Evolutionary conservation across 2,797 vertebrate species (phyloP).

Genomic region (Enteromius argenteus): DNA sequence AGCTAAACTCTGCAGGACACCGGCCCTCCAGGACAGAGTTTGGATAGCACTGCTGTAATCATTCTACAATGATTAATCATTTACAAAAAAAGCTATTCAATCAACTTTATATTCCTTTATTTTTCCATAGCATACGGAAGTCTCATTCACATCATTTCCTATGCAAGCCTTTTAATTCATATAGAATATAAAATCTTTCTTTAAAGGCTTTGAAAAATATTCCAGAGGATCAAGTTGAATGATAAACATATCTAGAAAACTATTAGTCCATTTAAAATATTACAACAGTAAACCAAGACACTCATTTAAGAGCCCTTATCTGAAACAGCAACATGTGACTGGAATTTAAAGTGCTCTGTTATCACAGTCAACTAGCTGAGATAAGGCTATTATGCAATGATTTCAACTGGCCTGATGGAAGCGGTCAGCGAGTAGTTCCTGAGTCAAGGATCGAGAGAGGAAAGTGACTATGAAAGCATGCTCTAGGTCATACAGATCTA

Average conservation of each 20-base stretch:
- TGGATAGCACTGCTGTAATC: no score
- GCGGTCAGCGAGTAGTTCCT: not conserved
- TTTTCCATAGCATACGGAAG: not conserved
- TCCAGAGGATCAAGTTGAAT: not conserved
- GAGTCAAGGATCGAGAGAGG: slow-evolving; percentile 2
- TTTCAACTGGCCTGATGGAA: not conserved
- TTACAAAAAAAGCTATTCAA: not conserved
- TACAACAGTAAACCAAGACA: not conserved
- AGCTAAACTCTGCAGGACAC: no score
- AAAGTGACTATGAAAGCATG: not conserved
- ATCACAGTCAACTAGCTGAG: not conserved
- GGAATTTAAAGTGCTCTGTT: not conserved
- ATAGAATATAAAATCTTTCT: not conserved
- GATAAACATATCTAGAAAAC: not conserved
- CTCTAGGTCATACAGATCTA: not conserved
- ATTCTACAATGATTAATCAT: not conserved
- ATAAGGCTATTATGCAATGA: not conserved
- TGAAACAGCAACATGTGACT: not conserved
- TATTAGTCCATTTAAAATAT: not conserved
- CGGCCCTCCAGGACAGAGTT: no score
- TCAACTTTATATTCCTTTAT: not conserved
- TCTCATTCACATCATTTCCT: not conserved
- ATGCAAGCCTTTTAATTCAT: not conserved
- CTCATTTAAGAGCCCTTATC: not conserved
- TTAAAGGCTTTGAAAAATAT: not conserved